These are phyloP conservation scores for Peromyscus melanophrys DNA, from an alignment of 2,797 vertebrate species.

Conservation along the genomic window DNA sequence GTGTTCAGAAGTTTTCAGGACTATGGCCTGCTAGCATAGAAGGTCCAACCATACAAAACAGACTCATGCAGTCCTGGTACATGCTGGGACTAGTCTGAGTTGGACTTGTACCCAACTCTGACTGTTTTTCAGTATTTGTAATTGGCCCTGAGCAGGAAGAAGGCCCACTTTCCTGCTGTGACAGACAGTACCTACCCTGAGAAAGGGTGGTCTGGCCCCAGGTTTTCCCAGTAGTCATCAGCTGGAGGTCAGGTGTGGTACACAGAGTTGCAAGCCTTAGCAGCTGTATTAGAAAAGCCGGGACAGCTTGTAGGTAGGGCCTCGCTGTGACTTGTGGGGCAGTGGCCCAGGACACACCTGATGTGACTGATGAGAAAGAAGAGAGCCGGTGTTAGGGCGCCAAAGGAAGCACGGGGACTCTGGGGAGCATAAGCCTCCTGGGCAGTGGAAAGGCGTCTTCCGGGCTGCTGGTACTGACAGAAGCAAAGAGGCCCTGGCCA, in stretches of 20 bases:
- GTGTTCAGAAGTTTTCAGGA: no score
- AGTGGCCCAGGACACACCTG: background rate
- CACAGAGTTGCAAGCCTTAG: background rate
- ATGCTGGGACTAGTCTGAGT: rapidly evolving
- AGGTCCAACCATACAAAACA: background rate
- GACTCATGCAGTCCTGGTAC: background rate
- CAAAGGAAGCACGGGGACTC: background rate
- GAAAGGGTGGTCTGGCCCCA: background rate
- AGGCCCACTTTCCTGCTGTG: rapidly evolving
- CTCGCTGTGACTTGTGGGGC: background rate
- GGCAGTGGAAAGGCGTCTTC: background rate
- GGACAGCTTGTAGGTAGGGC: background rate
- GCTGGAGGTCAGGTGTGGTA: background rate
- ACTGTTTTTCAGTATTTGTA: background rate
- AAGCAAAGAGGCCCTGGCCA: background rate
- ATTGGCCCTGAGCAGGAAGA: background rate
- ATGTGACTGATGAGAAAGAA: background rate
- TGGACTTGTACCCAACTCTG: background rate
- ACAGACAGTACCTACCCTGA: background rate
- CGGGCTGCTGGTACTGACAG: background rate
- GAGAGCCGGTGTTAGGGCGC: background rate
- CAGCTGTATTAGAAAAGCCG: background rate
- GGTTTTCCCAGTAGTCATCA: background rate
- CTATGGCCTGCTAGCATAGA: background rate
- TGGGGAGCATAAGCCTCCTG: background rate